Evolutionary conservation across 2,888 invertebrate species (phyloP), one percentile per base, ranked within the genome.

Genomic region (Amphipyra tragopoginis): DNA sequence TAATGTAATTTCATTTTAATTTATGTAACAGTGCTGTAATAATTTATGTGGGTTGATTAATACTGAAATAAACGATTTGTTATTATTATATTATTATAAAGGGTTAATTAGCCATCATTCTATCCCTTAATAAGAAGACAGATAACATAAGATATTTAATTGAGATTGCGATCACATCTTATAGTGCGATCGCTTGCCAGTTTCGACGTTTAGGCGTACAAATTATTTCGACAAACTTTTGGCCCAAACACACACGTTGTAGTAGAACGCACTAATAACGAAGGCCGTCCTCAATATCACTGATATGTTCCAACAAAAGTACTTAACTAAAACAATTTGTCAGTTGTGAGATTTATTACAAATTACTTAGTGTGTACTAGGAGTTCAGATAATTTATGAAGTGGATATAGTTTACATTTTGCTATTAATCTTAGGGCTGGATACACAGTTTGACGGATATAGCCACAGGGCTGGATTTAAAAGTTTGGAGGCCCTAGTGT

Each of bases 251-350:
- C 50, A 67, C 9, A 11, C 51, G 15, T 38, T 26, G 43, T 59
- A 21, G 3, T 21, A 21, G n/a, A n/a, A n/a, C n/a, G n/a, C 21
- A 21, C 21, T 21, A 48, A 59, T 50, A 45, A 50, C 34, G 2
- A 26, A 39, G 6, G n/a, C 11, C 13, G 14, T 11, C 1, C 39
- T 33, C 11, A 36, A 21, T 40, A 44, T 50, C 38, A 58, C 45
- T 43, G 42, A 47, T 45, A 42, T 21, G 14, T 9, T 14, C 26
- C n/a, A 44, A 48, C 40, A 15, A n/a, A 21, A 21, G 26, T 43
- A 15, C 36, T n/a, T 42, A 47, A 53, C 63, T 74, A 62, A 61
- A 73, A 55, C 69, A 44, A 62, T 56, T 61, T 70, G 56, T 69
- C 53, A 69, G 44, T 53, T 15, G 21, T 13, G 5, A 56, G 56